Base-by-base conservation (phyloP, 2,113 vertebrate genomes). In the Gnathonemus longibarbis region DNA sequence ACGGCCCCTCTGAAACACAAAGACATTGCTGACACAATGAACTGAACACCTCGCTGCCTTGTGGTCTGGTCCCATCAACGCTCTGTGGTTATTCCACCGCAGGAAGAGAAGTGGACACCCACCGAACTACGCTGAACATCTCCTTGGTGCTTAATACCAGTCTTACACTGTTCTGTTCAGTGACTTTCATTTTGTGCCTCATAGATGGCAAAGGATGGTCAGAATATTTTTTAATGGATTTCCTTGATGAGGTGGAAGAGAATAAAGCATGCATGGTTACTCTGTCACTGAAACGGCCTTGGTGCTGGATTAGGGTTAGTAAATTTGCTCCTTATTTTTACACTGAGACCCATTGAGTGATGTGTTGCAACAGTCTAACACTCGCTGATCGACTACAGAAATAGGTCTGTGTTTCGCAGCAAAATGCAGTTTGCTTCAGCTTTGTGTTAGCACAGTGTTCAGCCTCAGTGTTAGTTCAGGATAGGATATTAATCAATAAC, bases 111-210 rank as follows among this genome's bases (percentile, higher is more conserved):
- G 13, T 2, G 4, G 5, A 8, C 3, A 15, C 24, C 27, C 35
- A 1, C 8, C 27, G 9, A 31, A 48, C 45, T 31, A 52, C 48
- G 3, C 48, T 52, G 42, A 27, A 66, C 74, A 83, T 53, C n/a
- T 24, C 7, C 2, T 11, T 50, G 46, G 70, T 80, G 48, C 66
- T 80, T 66, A 70, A 49, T 89, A 50, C 50, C 27, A 52, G 24
- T 35, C 46, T 89, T 49, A 77, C 70, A 74, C 88, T 89, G 70
- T 77, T 58, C 52, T 42, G 49, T 77, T 87, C 50, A 42, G 88
- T 62, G 48, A 31, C 88, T 35, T 83, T 31, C 48, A 19, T 49
- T 89, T 49, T 49, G 21, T 46, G 42, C 19, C 19, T 3, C n/a
- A 74, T 0, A n/a, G 5, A 31, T 62, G 87, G 9, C 35, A 35